phyloP scores from a whole-genome alignment of 2,113 vertebrate genomes.

The Fregata magnificens region DNA sequence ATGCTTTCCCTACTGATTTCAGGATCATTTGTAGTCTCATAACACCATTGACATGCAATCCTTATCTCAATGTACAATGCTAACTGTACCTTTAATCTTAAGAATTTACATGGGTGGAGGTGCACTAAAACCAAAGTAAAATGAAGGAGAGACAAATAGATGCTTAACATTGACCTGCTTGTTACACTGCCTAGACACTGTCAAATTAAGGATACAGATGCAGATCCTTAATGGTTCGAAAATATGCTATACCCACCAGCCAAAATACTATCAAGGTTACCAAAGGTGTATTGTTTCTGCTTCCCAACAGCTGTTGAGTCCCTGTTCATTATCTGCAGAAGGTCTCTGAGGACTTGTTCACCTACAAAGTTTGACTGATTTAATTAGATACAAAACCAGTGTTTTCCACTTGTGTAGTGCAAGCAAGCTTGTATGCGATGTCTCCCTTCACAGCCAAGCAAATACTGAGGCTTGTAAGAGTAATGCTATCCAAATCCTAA shows the following conservation, averaged over 20 bases:
- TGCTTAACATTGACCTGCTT: not conserved
- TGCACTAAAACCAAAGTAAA: not conserved
- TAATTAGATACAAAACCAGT: not conserved
- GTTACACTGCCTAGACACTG: not conserved
- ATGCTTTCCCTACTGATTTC: not conserved
- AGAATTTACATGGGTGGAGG: not conserved
- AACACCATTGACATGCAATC: not conserved
- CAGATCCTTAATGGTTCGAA: not conserved
- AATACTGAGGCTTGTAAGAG: not conserved
- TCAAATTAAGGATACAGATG: not conserved
- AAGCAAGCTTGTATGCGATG: accelerated
- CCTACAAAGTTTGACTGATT: not conserved
- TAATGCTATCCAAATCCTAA: not conserved
- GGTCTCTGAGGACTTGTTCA: not conserved
- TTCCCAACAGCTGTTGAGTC: not conserved
- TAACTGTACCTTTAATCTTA: not conserved
- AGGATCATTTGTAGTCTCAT: not conserved
- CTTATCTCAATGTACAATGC: not conserved
- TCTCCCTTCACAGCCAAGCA: not conserved
- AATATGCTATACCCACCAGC: not conserved
- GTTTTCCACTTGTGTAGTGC: not conserved
- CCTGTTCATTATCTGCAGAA: not conserved
- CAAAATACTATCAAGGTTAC: not conserved
- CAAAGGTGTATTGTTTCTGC: not conserved
- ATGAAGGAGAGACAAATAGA: not conserved